These are phyloP conservation scores for Anastatus disparis DNA, from an alignment of 1,140 invertebrate genomes.

Conservation along the genomic window DNA sequence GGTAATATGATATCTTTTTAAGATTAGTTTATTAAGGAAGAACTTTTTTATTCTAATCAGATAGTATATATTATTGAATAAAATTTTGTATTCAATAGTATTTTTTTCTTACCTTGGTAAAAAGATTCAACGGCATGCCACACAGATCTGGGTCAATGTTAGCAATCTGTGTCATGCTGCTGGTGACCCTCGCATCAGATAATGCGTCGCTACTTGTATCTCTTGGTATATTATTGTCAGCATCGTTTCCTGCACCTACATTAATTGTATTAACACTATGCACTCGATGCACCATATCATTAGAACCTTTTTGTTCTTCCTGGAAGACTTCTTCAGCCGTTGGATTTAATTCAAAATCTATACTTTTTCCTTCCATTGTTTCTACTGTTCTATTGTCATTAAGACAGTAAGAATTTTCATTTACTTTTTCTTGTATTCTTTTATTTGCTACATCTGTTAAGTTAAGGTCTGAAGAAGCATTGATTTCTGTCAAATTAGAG, in stretches of 20 bases:
- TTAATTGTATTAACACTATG: slow-evolving; percentile 61
- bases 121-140: slow-evolving; percentile 89
- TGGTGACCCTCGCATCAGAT: slow-evolving; percentile 67
- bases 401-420: slow-evolving; percentile 48
- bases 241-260: slow-evolving; percentile 56
- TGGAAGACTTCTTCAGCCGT: slow-evolving; percentile 44
- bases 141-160: slow-evolving; percentile 79
- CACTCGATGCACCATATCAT: slow-evolving; percentile 58
- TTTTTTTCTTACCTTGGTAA: slow-evolving; percentile 77
- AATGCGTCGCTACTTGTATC: slow-evolving; percentile 73
- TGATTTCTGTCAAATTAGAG: slow-evolving; percentile 54
- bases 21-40: too few relatives aligned
- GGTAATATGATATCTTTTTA: too few relatives aligned
- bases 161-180: slow-evolving; percentile 67
- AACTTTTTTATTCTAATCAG: too few relatives aligned
- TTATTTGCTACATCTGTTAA: slow-evolving; percentile 39
- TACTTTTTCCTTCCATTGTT: slow-evolving; percentile 61
- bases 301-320: slow-evolving; percentile 46
- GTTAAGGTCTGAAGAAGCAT: slow-evolving; percentile 53
- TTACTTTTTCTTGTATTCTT: slow-evolving; percentile 25
- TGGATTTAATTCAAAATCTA: slow-evolving; percentile 50
- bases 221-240: slow-evolving; percentile 68
- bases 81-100: too few relatives aligned
- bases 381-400: slow-evolving; percentile 63
- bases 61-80: too few relatives aligned